Evolutionary conservation across 2,113 vertebrate genomes (phyloP), one percentile per base, ranked within the genome.

Genomic region (Trichechus manatus): DNA sequence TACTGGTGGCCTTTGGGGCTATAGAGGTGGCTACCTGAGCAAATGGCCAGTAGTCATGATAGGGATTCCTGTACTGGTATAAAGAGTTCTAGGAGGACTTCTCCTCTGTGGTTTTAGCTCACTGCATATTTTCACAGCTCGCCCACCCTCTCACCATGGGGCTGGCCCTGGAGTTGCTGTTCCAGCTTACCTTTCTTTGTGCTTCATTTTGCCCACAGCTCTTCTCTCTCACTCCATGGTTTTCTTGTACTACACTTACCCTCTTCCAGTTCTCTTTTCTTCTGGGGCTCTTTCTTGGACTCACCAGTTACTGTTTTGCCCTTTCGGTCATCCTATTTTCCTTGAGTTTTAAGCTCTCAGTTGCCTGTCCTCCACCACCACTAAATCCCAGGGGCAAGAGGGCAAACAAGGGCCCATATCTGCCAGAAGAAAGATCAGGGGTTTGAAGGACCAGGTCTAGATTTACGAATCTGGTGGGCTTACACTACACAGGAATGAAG

Each of bases 321-420:
- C 2, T 75, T 78, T 66, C 31, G 56, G 14, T 82, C n/a, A 72
- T 47, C 29, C 23, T 27, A 13, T 88, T 96, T 66, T n/a, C 31
- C 17, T 75, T 50, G 50, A 72, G 44, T n/a, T 78, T 89, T 70
- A 74, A 79, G 63, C 29, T 72, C 75, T 89, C 44, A 88, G 83
- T 10, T 27, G 15, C 9, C 44, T 36, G 23, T 39, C 22, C 59
- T 74, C 42, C 66, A 44, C 17, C 53, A 59, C 61, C 74, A 84
- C 9, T 44, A 72, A 94, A 22, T 87, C 50, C 7, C 17, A 70
- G 39, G 10, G 2, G 0, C 53, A n/a, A 44, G 70, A 70, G 9
- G 14, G 61, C 25, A 63, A 53, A n/a, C 2, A 20, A 36, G 31
- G 14, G 56, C 3, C 15, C 68, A 13, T 20, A 25, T 10, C 59